phyloP scores from a whole-genome alignment of 2,888 invertebrate genomes.

The Cerastis leucographa region DNA sequence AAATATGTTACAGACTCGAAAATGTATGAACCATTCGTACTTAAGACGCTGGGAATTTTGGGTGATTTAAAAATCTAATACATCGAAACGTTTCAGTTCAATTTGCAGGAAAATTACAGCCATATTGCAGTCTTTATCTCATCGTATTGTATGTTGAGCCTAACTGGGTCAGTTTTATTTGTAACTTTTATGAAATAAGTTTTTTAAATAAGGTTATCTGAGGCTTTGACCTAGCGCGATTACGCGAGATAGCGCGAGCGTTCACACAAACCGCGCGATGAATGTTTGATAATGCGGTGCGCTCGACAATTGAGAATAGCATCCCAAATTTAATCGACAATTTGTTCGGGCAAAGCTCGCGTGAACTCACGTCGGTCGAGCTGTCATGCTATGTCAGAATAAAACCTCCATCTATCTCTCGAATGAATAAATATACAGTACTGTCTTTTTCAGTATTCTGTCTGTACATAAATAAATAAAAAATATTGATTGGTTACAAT shows the following conservation, averaged over 20 bases:
- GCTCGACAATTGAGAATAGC: neutral
- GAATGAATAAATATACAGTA: too few species aligned
- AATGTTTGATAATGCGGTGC: neutral
- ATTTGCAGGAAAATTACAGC: constrained; percentile 68
- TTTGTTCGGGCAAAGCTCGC: constrained; percentile 9
- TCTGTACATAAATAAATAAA: too few species aligned
- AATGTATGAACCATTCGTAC: constrained; percentile 52
- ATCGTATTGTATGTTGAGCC: constrained; percentile 59
- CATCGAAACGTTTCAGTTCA: constrained; percentile 63
- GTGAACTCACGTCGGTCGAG: neutral
- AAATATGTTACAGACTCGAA: constrained; percentile 56
- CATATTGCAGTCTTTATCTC: constrained; percentile 68
- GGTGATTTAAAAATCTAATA: constrained; percentile 65
- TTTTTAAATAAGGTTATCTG: constrained; percentile 13
- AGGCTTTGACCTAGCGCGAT: neutral
- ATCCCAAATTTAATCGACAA: neutral
- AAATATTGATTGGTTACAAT: constrained; percentile 56
- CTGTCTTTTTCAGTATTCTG: too few species aligned
- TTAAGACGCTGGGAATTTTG: constrained; percentile 56
- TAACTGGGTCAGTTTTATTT: constrained; percentile 43
- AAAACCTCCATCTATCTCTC: constrained; percentile 8
- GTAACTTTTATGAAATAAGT: constrained; percentile 65
- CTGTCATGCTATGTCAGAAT: neutral
- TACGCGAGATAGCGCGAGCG: neutral
- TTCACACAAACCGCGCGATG: neutral